A percentile compares a stretch with the other conserved stretches of the same genome.
phyloP scores from a whole-genome alignment of 1,140 invertebrate genomes.

The Nebria ingens region DNA sequence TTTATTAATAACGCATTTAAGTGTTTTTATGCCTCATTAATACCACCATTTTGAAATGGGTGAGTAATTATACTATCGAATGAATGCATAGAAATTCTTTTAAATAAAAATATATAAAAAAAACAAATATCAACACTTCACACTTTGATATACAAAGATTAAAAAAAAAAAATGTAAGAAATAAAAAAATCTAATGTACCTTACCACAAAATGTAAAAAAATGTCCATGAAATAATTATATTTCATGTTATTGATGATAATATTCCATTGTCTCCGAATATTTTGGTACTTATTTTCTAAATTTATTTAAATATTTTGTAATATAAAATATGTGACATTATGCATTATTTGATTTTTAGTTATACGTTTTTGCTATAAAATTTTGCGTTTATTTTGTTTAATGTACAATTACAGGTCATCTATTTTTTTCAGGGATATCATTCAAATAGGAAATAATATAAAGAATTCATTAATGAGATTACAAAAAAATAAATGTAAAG shows the following conservation, averaged over 20 bases:
- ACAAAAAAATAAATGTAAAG: neutral
- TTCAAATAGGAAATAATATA: neutral
- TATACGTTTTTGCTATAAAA: neutral
- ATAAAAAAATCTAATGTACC: neutral
- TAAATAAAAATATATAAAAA: too few relatives aligned
- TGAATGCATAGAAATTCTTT: too few relatives aligned
- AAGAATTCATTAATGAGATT: neutral
- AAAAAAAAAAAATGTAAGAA: too few relatives aligned
- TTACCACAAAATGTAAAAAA: neutral
- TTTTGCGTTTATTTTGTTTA: neutral
- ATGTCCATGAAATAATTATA: too few relatives aligned
- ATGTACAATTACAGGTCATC: conserved; percentile 1
- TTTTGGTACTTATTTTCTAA: neutral
- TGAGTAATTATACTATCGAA: neutral
- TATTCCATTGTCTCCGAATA: neutral
- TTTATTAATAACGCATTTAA: neutral
- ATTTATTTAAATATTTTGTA: neutral
- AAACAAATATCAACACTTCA: neutral
- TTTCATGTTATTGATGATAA: neutral
- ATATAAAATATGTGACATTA: neutral
- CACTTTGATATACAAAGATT: neutral
- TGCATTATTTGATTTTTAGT: neutral
- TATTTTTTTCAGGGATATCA: neutral
- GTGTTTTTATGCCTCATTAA: neutral
- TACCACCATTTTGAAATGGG: neutral